These are phyloP conservation scores for Pseudobourletiella spinata DNA, from an alignment of 1,140 invertebrate species.

Conservation along the genomic window DNA sequence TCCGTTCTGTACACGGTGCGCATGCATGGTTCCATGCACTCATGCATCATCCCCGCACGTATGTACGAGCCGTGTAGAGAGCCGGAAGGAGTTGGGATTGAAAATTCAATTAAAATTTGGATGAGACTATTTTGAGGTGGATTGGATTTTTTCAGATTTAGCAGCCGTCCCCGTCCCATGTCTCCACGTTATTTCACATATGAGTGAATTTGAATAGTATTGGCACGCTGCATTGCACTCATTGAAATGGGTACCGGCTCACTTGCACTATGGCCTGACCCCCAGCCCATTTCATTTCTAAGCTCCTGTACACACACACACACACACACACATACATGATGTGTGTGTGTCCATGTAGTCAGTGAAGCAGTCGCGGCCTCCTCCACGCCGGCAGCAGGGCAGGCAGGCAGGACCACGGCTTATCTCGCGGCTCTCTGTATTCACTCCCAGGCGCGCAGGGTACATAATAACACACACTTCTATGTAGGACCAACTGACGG, in stretches of 20 bases:
- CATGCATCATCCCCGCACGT: background rate
- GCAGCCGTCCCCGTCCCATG: slow-evolving; percentile 11
- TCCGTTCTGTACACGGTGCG: background rate
- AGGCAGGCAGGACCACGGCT: too few species aligned
- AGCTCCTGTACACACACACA: background rate
- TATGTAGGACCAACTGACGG: too few species aligned
- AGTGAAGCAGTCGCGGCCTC: background rate
- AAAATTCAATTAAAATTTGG: slow-evolving; percentile 34
- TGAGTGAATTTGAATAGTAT: slow-evolving; percentile 34
- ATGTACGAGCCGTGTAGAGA: slow-evolving; percentile 4
- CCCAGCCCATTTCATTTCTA: slow-evolving; percentile 2
- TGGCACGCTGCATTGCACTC: slow-evolving; percentile 35
- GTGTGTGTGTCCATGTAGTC: too few species aligned
- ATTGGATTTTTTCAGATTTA: slow-evolving; percentile 23
- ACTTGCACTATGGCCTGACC: slow-evolving; percentile 22
- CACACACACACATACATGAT: background rate
- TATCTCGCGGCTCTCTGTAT: too few species aligned
- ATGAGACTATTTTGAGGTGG: slow-evolving; percentile 14
- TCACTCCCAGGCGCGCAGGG: too few species aligned
- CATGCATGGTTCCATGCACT: background rate
- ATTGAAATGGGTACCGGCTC: slow-evolving; percentile 30
- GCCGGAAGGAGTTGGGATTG: slow-evolving; percentile 21
- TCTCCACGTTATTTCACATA: slow-evolving; percentile 33
- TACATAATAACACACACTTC: too few species aligned
- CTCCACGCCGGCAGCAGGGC: too few species aligned